Percentiles rank a stretch among this genome's conserved stretches.
phyloP scores from a whole-genome alignment of 2,888 invertebrate genomes.

The Alsophila aescularia region DNA sequence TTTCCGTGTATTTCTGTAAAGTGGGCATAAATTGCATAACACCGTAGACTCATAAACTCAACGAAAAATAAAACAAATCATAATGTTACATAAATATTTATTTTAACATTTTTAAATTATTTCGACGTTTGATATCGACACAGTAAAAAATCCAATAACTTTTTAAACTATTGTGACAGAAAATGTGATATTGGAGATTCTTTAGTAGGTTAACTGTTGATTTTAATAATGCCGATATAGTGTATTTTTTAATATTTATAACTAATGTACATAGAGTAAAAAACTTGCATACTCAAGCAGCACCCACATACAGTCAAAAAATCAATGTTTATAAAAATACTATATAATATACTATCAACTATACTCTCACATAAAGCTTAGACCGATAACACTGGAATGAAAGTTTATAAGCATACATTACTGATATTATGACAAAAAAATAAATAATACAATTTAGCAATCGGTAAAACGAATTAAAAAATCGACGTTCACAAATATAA shows the following conservation, averaged over 20 bases:
- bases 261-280: slow-evolving; percentile 57
- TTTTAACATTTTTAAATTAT: slow-evolving; percentile 77
- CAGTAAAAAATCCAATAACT: slow-evolving; percentile 54
- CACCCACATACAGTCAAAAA: slow-evolving; percentile 62
- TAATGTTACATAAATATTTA: slow-evolving; percentile 81
- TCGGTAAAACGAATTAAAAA: slow-evolving; percentile 37
- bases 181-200: slow-evolving; percentile 70
- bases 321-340: slow-evolving; percentile 71
- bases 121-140: slow-evolving; percentile 64
- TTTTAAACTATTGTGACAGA: slow-evolving; percentile 62
- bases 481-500: slow-evolving; percentile 53
- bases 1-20: slow-evolving; percentile 7
- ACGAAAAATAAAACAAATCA: slow-evolving; percentile 68
- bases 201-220: slow-evolving; percentile 36
- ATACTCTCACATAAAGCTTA: slow-evolving; percentile 76
- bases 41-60: slow-evolving; percentile 66
- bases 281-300: slow-evolving; percentile 66
- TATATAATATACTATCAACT: slow-evolving; percentile 59
- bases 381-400: slow-evolving; percentile 80
- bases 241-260: slow-evolving; percentile 34
- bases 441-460: slow-evolving; percentile 42
- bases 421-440: slow-evolving; percentile 52
- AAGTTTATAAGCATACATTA: slow-evolving; percentile 71
- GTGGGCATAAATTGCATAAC: slow-evolving; percentile 81
- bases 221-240: slow-evolving; percentile 32